Evolutionary conservation across 2,888 invertebrate species (phyloP), one percentile per base, ranked within the genome.

Genomic region (Ectemnius lituratus): DNA sequence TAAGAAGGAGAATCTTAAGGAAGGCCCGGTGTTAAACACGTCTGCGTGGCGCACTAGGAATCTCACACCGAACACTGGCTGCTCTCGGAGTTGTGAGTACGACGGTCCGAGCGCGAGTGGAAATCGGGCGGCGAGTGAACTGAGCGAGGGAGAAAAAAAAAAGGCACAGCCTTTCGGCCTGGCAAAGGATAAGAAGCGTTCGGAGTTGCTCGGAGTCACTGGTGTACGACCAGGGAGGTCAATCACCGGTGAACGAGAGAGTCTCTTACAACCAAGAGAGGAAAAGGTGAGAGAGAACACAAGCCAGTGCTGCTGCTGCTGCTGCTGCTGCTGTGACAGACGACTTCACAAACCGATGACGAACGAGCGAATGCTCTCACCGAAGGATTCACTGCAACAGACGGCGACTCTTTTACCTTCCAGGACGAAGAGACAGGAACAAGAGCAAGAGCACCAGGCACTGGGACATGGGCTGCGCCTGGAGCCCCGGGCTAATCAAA

Each of bases 301-400:
- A 59, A 66, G 65, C 46, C 67, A 23, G 72, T 23, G 73, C 69
- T 20, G 63, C 73, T 20, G n/a, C n/a, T n/a, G n/a, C n/a, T n/a
- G n/a, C n/a, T n/a, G n/a, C n/a, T n/a, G 60, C 73, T 52, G 70
- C 73, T 68, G 70, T 73, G 70, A 73, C 68, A 77, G 80, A 83
- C 84, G 76, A 84, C 84, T 84, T 84, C 84, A 70, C 78, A 80
- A 84, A 84, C 86, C 83, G 82, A 83, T 84, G 86, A 86, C 85
- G 87, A 84, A 82, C 84, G 84, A 85, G 85, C 84, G 88, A 88
- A 86, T 80, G 83, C 80, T 4, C 4, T 78, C 81, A 79, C 2
- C 23, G 23, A 76, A 82, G 79, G 75, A 75, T 23, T 3, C 23
- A 23, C 23, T 23, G 70, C 76, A 16, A 66, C 49, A 68, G 79